Percentiles rank a stretch among this genome's conserved stretches.
Conservation (phyloP, 2,888 invertebrate genomes). For the Drosophila atripex region DNA sequence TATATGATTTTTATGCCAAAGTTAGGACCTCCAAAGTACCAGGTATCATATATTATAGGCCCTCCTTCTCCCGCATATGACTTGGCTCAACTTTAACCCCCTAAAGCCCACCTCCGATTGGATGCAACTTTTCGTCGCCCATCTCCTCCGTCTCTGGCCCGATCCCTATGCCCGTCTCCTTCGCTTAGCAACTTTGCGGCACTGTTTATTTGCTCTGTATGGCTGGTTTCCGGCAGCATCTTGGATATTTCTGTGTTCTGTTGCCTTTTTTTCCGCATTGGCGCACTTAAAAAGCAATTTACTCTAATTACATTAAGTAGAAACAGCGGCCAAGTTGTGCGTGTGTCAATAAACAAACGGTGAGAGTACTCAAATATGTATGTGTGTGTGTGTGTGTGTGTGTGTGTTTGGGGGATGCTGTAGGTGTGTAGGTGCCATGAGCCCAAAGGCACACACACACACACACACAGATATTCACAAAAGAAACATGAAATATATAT, state of each 20-base stretch:
- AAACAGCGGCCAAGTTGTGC: conserved; percentile 61
- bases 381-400: conserved; percentile 16
- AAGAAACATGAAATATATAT: background rate
- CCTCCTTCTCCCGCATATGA: conserved; percentile 7
- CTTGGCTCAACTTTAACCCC: conserved; percentile 23
- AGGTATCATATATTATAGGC: background rate
- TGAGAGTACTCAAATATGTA: conserved; percentile 38
- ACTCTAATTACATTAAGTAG: conserved; percentile 79
- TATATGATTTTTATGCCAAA: no score
- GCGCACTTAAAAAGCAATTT: conserved; percentile 78
- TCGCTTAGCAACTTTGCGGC: conserved; percentile 13
- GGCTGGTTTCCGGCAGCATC: conserved; percentile 28
- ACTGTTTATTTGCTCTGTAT: conserved; percentile 36
- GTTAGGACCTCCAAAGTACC: no score
- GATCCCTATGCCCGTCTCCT: background rate
- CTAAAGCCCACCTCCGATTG: conserved; percentile 3
- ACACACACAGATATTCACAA: background rate
- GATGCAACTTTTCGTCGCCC: conserved; percentile 22
- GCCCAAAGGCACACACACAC: conserved; percentile 10
- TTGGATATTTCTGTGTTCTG: conserved; percentile 7
- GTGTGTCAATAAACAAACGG: conserved; percentile 73
- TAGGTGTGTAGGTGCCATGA: background rate
- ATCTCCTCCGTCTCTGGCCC: conserved; percentile 11
- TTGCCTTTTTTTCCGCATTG: conserved; percentile 50
- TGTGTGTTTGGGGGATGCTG: no score